Percentiles rank a stretch among this genome's conserved stretches.
phyloP scores from a whole-genome alignment of 1,140 invertebrate genomes.

The Macrobrachium rosenbergii region DNA sequence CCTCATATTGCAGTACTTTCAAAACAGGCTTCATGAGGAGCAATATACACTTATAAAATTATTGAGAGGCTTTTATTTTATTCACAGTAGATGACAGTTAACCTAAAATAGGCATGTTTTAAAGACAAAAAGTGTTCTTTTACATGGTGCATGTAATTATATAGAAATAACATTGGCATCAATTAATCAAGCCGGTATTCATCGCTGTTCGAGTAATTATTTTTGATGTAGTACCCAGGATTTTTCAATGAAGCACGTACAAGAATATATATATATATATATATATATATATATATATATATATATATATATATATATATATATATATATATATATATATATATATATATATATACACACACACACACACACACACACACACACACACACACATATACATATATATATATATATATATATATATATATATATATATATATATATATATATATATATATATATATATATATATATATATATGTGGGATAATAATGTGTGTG shows the following conservation, averaged over 20 bases:
- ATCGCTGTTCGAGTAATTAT: too few species aligned
- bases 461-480: constrained; percentile 7
- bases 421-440: constrained; percentile 17
- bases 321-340: background rate
- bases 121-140: too few species aligned
- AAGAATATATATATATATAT: constrained; percentile 10
- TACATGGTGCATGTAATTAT: too few species aligned
- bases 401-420: constrained; percentile 15
- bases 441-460: background rate
- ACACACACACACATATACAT: constrained; percentile 7
- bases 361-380: constrained; percentile 8
- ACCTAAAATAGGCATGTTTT: too few species aligned
- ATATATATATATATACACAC: background rate
- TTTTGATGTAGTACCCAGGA: too few species aligned
- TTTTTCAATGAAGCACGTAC: background rate
- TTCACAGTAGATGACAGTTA: too few species aligned
- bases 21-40: too few species aligned
- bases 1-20: too few species aligned
- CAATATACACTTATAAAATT: too few species aligned
- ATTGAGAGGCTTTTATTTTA: too few species aligned
- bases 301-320: background rate
- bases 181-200: too few species aligned
- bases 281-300: constrained; percentile 17
- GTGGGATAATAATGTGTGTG: background rate
- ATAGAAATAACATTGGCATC: too few species aligned